Evolutionary conservation across 2,113 vertebrate species (phyloP).

Genomic region (Calidris pugnax): DNA sequence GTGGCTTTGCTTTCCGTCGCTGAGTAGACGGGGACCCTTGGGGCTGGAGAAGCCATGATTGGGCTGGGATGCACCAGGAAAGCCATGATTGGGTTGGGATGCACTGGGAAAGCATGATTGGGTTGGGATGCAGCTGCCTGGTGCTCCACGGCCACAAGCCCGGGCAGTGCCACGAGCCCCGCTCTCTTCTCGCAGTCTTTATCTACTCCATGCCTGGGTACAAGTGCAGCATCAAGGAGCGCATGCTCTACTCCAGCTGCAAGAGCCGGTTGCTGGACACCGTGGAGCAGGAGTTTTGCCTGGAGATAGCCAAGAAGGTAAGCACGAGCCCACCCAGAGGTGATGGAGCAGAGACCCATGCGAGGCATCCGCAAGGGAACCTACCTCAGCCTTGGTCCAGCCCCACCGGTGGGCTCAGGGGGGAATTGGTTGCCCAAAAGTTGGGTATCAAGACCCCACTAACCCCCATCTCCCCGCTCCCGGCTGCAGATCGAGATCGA

Average conservation of each 20-base stretch:
- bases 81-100: not conserved
- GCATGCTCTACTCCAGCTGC: slow-evolving; percentile 98
- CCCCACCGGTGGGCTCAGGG: not conserved
- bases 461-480: fast-evolving
- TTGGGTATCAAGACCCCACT: not conserved
- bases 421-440: not conserved
- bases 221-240: slow-evolving; percentile 96
- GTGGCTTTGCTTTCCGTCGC: not conserved
- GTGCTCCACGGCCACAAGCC: not conserved
- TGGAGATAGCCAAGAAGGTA: slow-evolving; percentile 96
- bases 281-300: slow-evolving; percentile 89
- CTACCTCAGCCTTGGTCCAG: not conserved
- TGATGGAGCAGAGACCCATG: not conserved
- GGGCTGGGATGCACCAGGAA: not conserved
- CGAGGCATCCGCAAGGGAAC: not conserved
- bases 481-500: slow-evolving; percentile 89
- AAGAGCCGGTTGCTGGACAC: slow-evolving; percentile 95
- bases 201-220: slow-evolving; percentile 99
- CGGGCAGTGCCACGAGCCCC: fast-evolving
- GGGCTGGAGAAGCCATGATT: not conserved
- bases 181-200: slow-evolving; percentile 82
- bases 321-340: not conserved
- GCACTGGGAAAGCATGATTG: not conserved
- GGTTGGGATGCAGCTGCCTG: not conserved
- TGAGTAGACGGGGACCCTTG: not conserved